phyloP scores from a whole-genome alignment of 2,888 invertebrate species.

The Nemapogon koenigi region DNA sequence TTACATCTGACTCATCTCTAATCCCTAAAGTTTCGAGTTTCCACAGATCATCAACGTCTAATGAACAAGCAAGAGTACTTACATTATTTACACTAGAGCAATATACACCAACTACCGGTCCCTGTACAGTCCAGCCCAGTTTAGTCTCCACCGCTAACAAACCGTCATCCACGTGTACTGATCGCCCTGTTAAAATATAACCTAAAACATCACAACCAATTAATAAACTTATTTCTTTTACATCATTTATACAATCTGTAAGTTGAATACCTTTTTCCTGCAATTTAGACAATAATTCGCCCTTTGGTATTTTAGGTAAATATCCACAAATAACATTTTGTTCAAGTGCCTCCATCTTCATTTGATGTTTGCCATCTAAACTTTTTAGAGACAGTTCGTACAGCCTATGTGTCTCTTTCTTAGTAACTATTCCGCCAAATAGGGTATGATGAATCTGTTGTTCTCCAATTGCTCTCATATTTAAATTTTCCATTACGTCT shows the following conservation, averaged over 20 bases:
- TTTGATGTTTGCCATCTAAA: background rate
- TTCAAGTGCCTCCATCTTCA: background rate
- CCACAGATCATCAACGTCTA: constrained; percentile 1
- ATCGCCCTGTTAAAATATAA: background rate
- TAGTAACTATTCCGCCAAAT: background rate
- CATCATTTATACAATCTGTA: background rate
- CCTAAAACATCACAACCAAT: constrained; percentile 3
- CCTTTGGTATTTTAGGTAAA: background rate
- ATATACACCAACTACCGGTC: background rate
- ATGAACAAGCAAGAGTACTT: background rate
- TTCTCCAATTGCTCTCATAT: background rate
- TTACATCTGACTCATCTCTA: background rate
- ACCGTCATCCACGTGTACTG: background rate
- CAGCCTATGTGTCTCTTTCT: background rate
- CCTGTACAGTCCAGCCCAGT: constrained; percentile 5
- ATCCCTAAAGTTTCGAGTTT: constrained; percentile 1
- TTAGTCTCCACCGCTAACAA: constrained; percentile 1
- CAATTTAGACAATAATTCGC: background rate
- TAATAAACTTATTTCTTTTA: constrained; percentile 1
- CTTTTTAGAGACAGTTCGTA: background rate
- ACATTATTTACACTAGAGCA: background rate
- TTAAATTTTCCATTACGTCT: background rate
- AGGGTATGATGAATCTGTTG: background rate
- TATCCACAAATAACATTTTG: background rate
- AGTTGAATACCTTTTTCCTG: background rate